These are phyloP conservation scores for Drosophila kepulauana DNA, from an alignment of 1,140 invertebrate species.

Conservation along the genomic window DNA sequence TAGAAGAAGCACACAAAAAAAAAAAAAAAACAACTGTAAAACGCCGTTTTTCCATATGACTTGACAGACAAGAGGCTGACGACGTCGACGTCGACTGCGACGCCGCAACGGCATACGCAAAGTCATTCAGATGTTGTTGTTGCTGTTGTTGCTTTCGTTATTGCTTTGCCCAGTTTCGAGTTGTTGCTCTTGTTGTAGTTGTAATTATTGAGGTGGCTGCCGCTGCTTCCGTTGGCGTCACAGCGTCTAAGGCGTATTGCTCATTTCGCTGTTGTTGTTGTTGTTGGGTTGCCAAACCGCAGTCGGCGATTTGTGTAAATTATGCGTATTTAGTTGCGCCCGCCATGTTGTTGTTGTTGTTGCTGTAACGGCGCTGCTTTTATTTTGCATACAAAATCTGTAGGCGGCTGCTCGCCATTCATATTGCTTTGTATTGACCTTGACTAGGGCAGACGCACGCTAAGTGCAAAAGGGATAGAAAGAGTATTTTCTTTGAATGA, in stretches of 20 bases:
- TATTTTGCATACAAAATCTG: conserved; percentile 78
- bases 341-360: neutral
- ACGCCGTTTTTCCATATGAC: conserved; percentile 81
- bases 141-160: conserved; percentile 41
- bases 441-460: conserved; percentile 30
- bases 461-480: neutral
- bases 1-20: conserved; percentile 7
- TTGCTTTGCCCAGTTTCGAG: conserved; percentile 5
- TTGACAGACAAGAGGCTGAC: conserved; percentile 77
- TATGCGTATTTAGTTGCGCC: conserved; percentile 62
- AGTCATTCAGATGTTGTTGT: conserved; percentile 64
- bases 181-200: conserved; percentile 1
- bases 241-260: conserved; percentile 59
- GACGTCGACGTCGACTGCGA: conserved; percentile 10
- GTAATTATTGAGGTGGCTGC: conserved; percentile 11
- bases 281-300: conserved; percentile 43
- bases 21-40: conserved; percentile 54
- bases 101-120: conserved; percentile 61
- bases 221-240: conserved; percentile 52
- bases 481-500: neutral
- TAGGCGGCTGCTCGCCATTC: conserved; percentile 60
- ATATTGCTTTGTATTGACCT: conserved; percentile 53
- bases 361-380: conserved; percentile 55
- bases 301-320: conserved; percentile 66
- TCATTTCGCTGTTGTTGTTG: conserved; percentile 23